Base-by-base conservation (phyloP, 1,140 invertebrate genomes). In the Probaryconus sp. region DNA sequence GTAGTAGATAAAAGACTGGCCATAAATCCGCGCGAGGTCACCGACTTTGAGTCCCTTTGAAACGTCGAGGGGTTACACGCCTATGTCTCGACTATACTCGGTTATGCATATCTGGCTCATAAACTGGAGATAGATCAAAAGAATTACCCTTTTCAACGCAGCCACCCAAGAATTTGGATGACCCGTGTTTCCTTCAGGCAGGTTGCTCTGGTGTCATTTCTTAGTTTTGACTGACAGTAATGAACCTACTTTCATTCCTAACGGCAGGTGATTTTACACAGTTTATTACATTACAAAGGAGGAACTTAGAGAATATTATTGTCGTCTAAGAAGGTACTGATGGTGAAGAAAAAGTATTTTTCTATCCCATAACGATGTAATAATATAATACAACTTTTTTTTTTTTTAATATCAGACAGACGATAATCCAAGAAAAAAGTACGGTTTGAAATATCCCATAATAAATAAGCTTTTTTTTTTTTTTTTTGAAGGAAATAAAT, bases 21-120 rank as follows among this genome's bases (percentile, higher is more conserved):
- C 58, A 75, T 78, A 78, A 78, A 78, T 78, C 64, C 58, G 50
- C 64, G 50, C 76, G 71, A 75, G 76, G 76, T 75, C 76, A 72
- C 71, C 67, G 67, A 67, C 76, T 60, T 63, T 53, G 45, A 71
- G 45, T 48, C 47, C 58, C 56, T 78, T 78, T 67, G 60, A 58
- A 50, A 45, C 30, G 37, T 40, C 43, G 61, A 68, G 67, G 63
- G 63, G 58, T 78, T 67, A 60, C 53, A 11, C 33, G 56, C 53
- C 55, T 31, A 31, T 60, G 51, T 60, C 30, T 71, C 28, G 56
- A 58, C 47, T 67, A 70, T 69, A 28, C 61, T 71, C 50, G 50
- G 63, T 72, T 72, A 75, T 72, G 76, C 76, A 71, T 78, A 72
- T 75, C 68, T 56, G 40, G 56, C 10, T 75, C 50, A 61, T 56